Conservation (phyloP, 2,113 vertebrate genomes). For the Grantiella picta region DNA sequence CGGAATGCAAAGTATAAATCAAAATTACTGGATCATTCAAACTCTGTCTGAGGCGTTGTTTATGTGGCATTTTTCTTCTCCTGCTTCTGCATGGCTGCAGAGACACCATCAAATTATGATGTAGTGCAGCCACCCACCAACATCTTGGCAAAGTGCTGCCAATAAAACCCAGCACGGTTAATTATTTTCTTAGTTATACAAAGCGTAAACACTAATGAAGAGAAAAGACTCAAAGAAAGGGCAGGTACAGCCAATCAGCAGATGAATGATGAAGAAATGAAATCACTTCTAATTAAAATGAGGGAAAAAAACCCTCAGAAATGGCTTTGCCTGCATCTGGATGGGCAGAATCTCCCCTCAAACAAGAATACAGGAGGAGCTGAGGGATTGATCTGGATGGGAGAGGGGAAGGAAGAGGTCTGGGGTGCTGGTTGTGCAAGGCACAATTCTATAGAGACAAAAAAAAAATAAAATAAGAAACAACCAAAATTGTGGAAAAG, state of each 20-base stretch:
- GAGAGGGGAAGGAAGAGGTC: background rate
- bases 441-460: background rate
- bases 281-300: background rate
- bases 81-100: constrained; percentile 56
- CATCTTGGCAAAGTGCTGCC: constrained; percentile 44
- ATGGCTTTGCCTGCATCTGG: background rate
- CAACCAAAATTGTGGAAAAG: background rate
- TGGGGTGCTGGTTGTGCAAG: background rate
- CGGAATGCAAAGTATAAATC: constrained; percentile 76
- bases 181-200: constrained; percentile 71
- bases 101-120: constrained; percentile 72
- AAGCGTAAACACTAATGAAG: constrained; percentile 67
- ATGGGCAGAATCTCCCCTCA: background rate
- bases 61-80: constrained; percentile 65
- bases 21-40: constrained; percentile 75
- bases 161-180: constrained; percentile 54
- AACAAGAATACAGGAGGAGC: background rate
- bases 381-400: background rate
- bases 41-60: constrained; percentile 68
- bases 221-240: constrained; percentile 39
- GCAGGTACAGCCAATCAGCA: constrained; percentile 7
- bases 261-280: background rate
- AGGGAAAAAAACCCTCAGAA: background rate
- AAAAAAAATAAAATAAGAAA: background rate
- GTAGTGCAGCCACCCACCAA: constrained; percentile 40